Base-by-base conservation (phyloP, 2,113 vertebrate species). In the Regulus satrapa region DNA sequence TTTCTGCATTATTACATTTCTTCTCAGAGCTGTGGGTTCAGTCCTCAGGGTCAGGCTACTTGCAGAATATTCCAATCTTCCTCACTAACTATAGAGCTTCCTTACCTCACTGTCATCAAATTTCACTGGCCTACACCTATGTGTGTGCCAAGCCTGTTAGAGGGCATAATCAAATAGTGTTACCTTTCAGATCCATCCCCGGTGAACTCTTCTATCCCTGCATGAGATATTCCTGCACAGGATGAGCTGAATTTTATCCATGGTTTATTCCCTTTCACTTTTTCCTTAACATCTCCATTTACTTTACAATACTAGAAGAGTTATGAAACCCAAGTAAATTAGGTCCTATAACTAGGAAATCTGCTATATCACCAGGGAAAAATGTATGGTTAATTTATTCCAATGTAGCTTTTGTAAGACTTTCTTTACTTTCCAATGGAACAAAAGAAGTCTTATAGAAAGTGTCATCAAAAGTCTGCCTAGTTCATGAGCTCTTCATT, bases 1-100 rank as follows among this genome's bases (percentile, higher is more conserved):
- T 87, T 91, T 84, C 73, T 71, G 34, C n/a, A n/a, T 84, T 95
- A 92, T 78, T 92, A 59, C 59, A 38, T 91, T 74, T 91, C 52
- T 68, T 75, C 14, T 38, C 15, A 55, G 63, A 87, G 16, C 63
- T 85, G n/a, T 84, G 80, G 43, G 38, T 91, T 40, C 18, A 67
- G 24, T 78, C 75, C 26, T 96, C 93, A 93, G 77, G 84, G 81
- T 81, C 87, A 96, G 59, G 36, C 14, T 63, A 43, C 49, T n/a
- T 66, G 61, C 29, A 81, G 68, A 87, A 75, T 63, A 93, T 78
- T 91, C 73, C 56, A 67, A 5, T 82, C 48, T 75, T 81, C 24
- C 24, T 81, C 64, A 59, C 48, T 36, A 43, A 18, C 18, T 32
- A 71, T 95, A 89, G 95, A 87, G 8, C 34, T 78, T 94, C 64